Evolutionary conservation across 30 jellyfish, hydroid and myxozoan species (phyloP), one percentile per base, ranked within the genome.

Genomic region (Sanderia malayensis): DNA sequence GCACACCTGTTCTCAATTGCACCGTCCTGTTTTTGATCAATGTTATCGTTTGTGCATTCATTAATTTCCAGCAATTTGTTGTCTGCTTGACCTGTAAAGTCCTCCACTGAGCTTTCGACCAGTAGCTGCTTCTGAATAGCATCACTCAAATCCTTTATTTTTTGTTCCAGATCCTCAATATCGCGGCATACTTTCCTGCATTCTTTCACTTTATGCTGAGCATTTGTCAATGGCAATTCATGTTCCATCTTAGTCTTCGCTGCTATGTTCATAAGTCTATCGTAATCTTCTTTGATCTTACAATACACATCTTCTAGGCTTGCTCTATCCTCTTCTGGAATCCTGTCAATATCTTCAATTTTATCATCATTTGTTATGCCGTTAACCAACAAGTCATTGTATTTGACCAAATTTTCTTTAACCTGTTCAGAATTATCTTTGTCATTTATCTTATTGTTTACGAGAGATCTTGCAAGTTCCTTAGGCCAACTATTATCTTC

Each of bases 121-220:
- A 8, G 55, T 15, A 41, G 55, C 11, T 41, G 52, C 0, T 17
- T 4, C 21, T 0, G 15, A 23, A 81, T 70, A 10, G 37, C 74
- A 69, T 33, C 45, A 44, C 32, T 60, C 20, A 68, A 0, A 2
- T 45, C 45, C 0, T 69, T 75, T 9, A 69, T 27, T 10, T 52
- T 66, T 23, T 58, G 23, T 49, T 68, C 84, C 1, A 69, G 44
- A 21, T 45, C 19, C 34, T 68, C 85, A 0, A 70, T 23, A 11
- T 65, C 82, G 32, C 58, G 46, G 46, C 82, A 61, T 61, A 81
- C 41, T 15, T 58, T 76, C 23, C 80, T 70, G 74, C 80, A 60
- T 30, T 45, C 23, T 1, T 2, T 61, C 7, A 70, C 27, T 13
- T 59, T 61, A 46, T 44, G 69, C 11, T 70, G 85, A 2, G 37